phyloP scores from a whole-genome alignment of 2,797 vertebrate genomes.

The Sebastes nivosus region DNA sequence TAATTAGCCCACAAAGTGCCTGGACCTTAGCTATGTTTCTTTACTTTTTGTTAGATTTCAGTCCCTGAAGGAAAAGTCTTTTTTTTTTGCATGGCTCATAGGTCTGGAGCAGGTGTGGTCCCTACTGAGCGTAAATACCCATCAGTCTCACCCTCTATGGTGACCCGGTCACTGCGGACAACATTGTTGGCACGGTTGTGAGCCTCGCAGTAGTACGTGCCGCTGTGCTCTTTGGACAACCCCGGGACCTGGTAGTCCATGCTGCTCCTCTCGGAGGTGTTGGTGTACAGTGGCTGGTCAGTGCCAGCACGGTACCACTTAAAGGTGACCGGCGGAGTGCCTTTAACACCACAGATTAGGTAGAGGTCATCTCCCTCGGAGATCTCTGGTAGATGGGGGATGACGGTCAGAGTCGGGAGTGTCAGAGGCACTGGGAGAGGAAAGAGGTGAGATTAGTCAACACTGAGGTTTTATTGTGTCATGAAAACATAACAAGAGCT shows the following conservation, averaged over 20 bases:
- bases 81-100: not conserved
- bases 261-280: not conserved
- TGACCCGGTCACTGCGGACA: constrained; percentile 29
- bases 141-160: constrained; percentile 63
- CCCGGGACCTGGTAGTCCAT: not conserved
- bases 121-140: not conserved
- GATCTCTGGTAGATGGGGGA: constrained; percentile 48
- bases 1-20: not conserved
- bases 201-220: constrained; percentile 76
- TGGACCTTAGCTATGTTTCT: not conserved
- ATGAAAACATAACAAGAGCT: not conserved
- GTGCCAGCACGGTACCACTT: constrained; percentile 58
- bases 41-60: not conserved
- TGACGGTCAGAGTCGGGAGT: constrained; percentile 17
- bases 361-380: constrained; percentile 62
- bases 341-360: constrained; percentile 72
- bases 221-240: constrained; percentile 52
- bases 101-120: not conserved
- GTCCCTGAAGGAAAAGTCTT: no score
- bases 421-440: constrained; percentile 70
- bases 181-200: constrained; percentile 59
- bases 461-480: not conserved
- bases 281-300: not conserved
- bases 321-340: constrained; percentile 76
- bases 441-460: not conserved